Evolutionary conservation across 2,888 invertebrate genomes (phyloP).

Genomic region (Pyrochroa serraticornis): DNA sequence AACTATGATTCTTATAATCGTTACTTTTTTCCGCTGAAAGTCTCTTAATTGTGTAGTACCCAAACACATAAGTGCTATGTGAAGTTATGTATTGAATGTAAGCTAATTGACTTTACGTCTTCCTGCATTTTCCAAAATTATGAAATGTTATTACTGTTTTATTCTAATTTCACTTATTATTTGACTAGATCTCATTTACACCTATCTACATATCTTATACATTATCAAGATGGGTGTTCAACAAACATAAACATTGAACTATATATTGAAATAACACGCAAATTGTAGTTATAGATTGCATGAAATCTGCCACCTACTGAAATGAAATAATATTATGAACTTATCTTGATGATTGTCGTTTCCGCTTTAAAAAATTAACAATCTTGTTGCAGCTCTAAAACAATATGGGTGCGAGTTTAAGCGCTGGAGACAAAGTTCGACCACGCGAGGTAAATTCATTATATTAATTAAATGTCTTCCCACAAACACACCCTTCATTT

Average conservation of each 20-base stretch:
- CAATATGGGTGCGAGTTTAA: conserved; percentile 34
- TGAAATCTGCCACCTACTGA: not conserved
- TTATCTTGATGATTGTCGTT: not conserved
- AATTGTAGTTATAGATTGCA: not conserved
- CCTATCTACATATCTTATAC: not conserved
- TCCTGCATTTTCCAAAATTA: too few species aligned
- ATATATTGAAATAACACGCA: not conserved
- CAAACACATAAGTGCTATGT: too few species aligned
- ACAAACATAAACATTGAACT: too few species aligned
- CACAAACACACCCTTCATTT: conserved; percentile 1
- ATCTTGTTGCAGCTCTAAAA: not conserved
- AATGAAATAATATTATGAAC: not conserved
- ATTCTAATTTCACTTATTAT: too few species aligned
- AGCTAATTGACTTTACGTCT: too few species aligned
- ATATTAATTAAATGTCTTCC: conserved; percentile 12
- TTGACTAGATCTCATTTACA: too few species aligned
- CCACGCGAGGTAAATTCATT: conserved; percentile 39
- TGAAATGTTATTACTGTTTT: too few species aligned
- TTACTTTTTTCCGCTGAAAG: too few species aligned
- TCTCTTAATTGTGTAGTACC: too few species aligned
- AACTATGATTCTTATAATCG: too few species aligned
- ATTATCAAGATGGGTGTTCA: not conserved
- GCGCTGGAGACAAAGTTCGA: conserved; percentile 38
- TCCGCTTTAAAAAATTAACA: not conserved
- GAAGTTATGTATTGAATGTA: too few species aligned